A percentile compares a stretch with the other conserved stretches of the same genome.
Conservation (phyloP, 2,888 invertebrate genomes). For the Villa cingulata region DNA sequence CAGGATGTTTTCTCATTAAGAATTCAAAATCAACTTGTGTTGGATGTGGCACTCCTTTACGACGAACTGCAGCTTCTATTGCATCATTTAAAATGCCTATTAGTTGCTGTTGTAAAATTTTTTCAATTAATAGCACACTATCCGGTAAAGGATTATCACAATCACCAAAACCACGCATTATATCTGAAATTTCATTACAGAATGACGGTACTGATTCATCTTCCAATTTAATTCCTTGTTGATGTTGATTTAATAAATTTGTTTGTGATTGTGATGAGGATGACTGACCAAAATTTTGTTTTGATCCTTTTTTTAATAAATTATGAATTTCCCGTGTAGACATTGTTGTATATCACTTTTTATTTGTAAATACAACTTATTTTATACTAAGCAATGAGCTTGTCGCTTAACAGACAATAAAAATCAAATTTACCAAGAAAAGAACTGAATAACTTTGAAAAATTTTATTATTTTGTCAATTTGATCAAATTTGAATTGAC, state of each 20-base stretch:
- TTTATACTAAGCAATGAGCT: too few species aligned
- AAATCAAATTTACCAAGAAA: too few species aligned
- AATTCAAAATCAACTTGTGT: constrained; percentile 59
- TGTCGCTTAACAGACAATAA: too few species aligned
- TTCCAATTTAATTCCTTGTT: not conserved
- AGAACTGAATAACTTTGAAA: too few species aligned
- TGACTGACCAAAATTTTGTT: not conserved
- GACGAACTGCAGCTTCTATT: constrained; percentile 48
- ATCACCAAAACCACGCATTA: constrained; percentile 93
- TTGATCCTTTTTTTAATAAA: not conserved
- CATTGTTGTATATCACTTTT: too few species aligned
- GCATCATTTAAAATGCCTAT: constrained; percentile 64
- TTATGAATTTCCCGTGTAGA: not conserved
- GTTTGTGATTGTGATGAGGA: not conserved
- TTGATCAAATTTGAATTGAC: too few species aligned
- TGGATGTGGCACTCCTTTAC: constrained; percentile 46
- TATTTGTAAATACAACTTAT: too few species aligned
- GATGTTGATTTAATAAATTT: not conserved
- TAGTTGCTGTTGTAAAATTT: constrained; percentile 69
- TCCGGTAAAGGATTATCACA: constrained; percentile 66
- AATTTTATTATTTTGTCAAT: too few species aligned
- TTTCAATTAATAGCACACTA: constrained; percentile 72
- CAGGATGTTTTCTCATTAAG: constrained; percentile 66
- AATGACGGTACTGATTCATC: not conserved
- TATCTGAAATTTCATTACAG: constrained; percentile 54